These are phyloP conservation scores for Trematocara zebra DNA, from an alignment of 2,113 vertebrate species.

Conservation along the genomic window DNA sequence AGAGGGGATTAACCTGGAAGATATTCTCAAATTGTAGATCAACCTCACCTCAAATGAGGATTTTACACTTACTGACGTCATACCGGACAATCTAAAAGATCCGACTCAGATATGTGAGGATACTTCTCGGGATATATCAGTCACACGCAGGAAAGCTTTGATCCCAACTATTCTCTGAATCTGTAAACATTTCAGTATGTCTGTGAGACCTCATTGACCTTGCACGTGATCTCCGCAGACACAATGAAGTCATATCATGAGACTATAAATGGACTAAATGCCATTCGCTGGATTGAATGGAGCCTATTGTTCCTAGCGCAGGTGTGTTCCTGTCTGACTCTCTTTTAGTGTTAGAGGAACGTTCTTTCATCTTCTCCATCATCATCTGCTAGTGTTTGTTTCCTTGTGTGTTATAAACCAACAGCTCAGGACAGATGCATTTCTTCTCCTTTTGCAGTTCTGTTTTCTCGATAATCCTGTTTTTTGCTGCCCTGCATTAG, in stretches of 20 bases:
- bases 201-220: neutral
- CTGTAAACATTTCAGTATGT: slow-evolving; percentile 20
- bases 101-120: slow-evolving; percentile 27
- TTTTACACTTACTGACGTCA: neutral
- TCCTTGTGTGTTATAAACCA: neutral
- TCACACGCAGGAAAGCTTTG: slow-evolving; percentile 15
- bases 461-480: neutral
- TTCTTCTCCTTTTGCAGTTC: neutral
- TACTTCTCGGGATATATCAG: slow-evolving; percentile 3
- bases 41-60: neutral
- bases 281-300: neutral
- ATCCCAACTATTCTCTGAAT: neutral
- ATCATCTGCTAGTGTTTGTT: neutral
- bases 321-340: slow-evolving; percentile 13
- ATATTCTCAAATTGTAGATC: neutral
- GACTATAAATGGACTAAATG: neutral
- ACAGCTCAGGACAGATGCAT: neutral
- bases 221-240: neutral
- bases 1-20: neutral
- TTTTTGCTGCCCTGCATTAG: neutral
- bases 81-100: neutral
- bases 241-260: slow-evolving; percentile 24
- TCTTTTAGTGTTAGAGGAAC: neutral
- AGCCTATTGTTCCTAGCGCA: slow-evolving; percentile 30
- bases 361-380: neutral